Percentiles rank a stretch among this genome's conserved stretches.
Conservation (phyloP, 2,113 vertebrate genomes). For the Microtus pennsylvanicus region DNA sequence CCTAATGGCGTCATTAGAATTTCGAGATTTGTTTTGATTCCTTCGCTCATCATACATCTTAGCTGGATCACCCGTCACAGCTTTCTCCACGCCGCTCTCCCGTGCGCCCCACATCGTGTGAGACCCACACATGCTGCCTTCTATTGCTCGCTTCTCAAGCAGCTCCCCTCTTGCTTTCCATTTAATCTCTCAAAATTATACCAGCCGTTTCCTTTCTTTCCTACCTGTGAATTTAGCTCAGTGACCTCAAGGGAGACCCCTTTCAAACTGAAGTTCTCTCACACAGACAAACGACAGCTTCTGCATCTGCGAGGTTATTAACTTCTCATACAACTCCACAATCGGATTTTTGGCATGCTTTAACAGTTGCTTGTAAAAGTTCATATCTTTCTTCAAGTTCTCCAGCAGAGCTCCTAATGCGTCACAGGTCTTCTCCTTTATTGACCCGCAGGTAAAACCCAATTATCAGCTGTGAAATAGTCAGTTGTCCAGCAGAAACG, state of each 20-base stretch:
- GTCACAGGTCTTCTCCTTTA: constrained; percentile 21
- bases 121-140: neutral
- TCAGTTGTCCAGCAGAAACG: neutral
- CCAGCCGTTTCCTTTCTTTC: neutral
- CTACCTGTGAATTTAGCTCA: constrained; percentile 49
- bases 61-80: neutral
- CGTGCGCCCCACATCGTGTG: neutral
- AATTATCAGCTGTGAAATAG: constrained; percentile 64
- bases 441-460: constrained; percentile 13
- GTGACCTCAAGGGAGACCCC: constrained; percentile 23
- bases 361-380: constrained; percentile 64
- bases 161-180: neutral
- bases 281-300: constrained; percentile 22
- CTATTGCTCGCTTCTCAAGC: constrained; percentile 24
- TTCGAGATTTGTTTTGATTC: constrained; percentile 39
- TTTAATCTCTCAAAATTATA: constrained; percentile 35
- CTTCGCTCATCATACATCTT: neutral
- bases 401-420: constrained; percentile 21
- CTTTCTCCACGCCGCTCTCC: neutral
- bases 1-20: constrained; percentile 25
- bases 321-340: constrained; percentile 58
- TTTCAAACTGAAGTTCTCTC: constrained; percentile 64
- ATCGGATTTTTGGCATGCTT: constrained; percentile 1
- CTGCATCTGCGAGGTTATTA: constrained; percentile 62
- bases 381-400: constrained; percentile 56